Percentiles rank a stretch among this genome's conserved stretches.
These are phyloP conservation scores for Seira ritae DNA, from an alignment of 2,888 invertebrate genomes.

Conservation along the genomic window DNA sequence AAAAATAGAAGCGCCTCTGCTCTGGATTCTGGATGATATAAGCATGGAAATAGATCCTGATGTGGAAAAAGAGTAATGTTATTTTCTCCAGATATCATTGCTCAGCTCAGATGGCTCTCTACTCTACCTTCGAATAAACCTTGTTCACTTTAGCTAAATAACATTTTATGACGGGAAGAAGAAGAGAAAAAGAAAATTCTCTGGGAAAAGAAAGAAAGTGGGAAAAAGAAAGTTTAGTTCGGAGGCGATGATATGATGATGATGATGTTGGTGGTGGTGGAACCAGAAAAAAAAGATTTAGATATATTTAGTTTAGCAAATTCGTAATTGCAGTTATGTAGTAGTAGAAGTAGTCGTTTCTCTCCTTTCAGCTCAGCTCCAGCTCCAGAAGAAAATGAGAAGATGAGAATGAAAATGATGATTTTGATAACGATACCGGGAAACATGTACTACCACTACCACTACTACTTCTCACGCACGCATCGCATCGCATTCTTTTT, in stretches of 20 bases:
- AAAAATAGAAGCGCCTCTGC: too few relatives aligned
- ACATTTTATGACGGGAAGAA: conserved; percentile 29
- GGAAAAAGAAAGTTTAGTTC: too few relatives aligned
- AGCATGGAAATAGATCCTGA: too few relatives aligned
- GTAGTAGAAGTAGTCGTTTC: too few relatives aligned
- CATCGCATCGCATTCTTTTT: conserved; percentile 32
- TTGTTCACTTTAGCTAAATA: background rate
- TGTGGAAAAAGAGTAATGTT: too few relatives aligned
- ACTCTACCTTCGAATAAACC: conserved; percentile 24
- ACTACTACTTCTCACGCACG: conserved; percentile 47
- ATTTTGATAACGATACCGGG: conserved; percentile 35
- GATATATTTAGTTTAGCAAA: conserved; percentile 18
- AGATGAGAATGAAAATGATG: conserved; percentile 13
- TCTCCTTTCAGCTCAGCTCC: conserved; percentile 19
- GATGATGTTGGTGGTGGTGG: background rate
- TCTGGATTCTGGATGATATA: too few relatives aligned
- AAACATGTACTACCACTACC: too few relatives aligned
- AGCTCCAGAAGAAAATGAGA: background rate
- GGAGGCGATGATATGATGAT: background rate
- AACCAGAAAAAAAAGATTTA: conserved; percentile 37
- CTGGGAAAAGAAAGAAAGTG: background rate
- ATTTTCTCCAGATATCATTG: too few relatives aligned
- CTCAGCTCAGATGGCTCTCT: too few relatives aligned
- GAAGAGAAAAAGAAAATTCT: conserved; percentile 6
- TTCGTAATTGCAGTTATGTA: conserved; percentile 49